These are phyloP conservation scores for Capitella teleta DNA, from an alignment of 1,140 invertebrate genomes.

Conservation along the genomic window DNA sequence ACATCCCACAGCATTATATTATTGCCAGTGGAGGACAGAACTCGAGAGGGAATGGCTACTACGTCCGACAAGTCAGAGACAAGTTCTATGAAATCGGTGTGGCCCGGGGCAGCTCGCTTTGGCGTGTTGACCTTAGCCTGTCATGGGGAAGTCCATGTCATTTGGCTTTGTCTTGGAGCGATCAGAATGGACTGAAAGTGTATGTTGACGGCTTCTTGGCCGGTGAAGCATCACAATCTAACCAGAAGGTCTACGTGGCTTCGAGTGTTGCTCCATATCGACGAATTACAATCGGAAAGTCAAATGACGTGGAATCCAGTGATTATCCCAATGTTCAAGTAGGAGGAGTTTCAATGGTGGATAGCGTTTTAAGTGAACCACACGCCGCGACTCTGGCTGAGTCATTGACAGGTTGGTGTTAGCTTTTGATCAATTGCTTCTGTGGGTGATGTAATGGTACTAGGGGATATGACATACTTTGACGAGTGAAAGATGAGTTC, in stretches of 20 bases:
- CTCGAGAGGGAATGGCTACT: constrained; percentile 21
- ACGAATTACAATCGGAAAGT: too few species aligned
- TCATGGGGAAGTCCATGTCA: constrained; percentile 12
- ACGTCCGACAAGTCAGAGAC: constrained; percentile 19
- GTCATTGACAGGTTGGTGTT: too few species aligned
- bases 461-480: too few species aligned
- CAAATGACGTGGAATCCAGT: too few species aligned
- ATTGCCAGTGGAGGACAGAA: constrained; percentile 24
- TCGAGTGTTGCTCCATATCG: not conserved
- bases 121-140: constrained; percentile 19
- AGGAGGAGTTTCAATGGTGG: too few species aligned
- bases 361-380: too few species aligned
- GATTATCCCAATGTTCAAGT: too few species aligned
- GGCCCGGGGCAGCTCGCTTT: constrained; percentile 11
- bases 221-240: not conserved
- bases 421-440: too few species aligned
- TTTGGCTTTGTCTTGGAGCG: constrained; percentile 19
- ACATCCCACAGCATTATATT: constrained; percentile 11
- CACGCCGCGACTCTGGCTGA: too few species aligned
- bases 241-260: not conserved
- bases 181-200: constrained; percentile 12
- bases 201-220: constrained; percentile 18
- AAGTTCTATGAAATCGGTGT: constrained; percentile 26
- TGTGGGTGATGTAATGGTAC: too few species aligned
- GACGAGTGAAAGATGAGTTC: too few species aligned